These are phyloP conservation scores for Astyanax mexicanus DNA, from an alignment of 2,797 vertebrate species.

Conservation along the genomic window DNA sequence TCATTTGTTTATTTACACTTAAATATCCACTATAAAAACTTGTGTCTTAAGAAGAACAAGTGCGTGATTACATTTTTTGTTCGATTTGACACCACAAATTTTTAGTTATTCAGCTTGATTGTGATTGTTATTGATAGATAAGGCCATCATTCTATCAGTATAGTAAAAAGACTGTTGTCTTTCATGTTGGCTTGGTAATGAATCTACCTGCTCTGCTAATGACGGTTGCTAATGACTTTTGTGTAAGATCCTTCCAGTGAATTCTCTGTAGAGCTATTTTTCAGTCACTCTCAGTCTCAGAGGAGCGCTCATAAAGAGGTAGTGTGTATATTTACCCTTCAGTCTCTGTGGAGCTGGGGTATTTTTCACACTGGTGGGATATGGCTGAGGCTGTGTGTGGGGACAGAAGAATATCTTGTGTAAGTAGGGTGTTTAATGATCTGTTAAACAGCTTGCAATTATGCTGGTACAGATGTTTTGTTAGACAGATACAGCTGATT, in stretches of 20 bases:
- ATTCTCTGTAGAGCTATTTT: conserved; percentile 7
- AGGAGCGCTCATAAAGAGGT: conserved; percentile 52
- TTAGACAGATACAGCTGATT: background rate
- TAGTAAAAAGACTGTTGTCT: background rate
- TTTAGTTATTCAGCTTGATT: background rate
- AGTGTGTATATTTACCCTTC: conserved; percentile 67
- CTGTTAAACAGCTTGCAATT: background rate
- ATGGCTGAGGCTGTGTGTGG: background rate
- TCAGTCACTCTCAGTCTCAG: background rate
- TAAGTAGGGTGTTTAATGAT: conserved; percentile 30
- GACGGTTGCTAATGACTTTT: conserved; percentile 72
- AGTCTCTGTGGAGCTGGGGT: conserved; percentile 64
- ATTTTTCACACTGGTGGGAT: conserved; percentile 55
- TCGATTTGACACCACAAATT: too few relatives aligned
- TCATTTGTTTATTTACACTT: too few relatives aligned
- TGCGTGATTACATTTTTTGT: too few relatives aligned
- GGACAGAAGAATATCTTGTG: conserved; percentile 1
- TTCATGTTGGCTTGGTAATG: background rate
- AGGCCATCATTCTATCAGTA: background rate
- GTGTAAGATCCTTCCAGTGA: conserved; percentile 51
- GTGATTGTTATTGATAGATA: background rate
- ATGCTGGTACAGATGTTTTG: background rate
- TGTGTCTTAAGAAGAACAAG: too few relatives aligned
- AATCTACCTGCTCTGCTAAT: conserved; percentile 17
- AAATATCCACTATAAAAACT: too few relatives aligned